Base-by-base conservation (phyloP, 2,888 invertebrate genomes). In the Laothoe populi region DNA sequence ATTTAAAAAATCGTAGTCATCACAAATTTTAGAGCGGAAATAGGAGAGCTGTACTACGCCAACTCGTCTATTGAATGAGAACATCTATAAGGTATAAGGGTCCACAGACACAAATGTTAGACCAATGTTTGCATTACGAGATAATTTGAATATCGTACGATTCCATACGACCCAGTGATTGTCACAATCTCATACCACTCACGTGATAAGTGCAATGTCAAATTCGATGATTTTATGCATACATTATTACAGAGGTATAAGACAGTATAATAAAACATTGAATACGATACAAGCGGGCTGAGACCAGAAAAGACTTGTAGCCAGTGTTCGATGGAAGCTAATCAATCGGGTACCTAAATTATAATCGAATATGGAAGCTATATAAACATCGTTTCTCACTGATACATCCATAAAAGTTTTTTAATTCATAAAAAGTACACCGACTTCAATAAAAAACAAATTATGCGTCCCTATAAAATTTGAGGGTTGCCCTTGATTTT, bases 11-110 rank as follows among this genome's bases (percentile, higher is more conserved):
- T 21, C 19, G 35, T 35, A 53, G 5, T 26, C 53, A 64, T 67
- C 64, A 71, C 66, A 64, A 62, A 66, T 70, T 69, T 64, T 63
- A 66, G 69, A 70, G 60, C 71, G 59, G 70, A 66, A 69, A 66
- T 68, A 67, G 63, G 63, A 68, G 64, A 66, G 65, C 62, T 64
- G 68, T 72, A 72, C 69, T 66, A 70, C 68, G 63, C 74, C 64
- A 69, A 66, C 66, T 66, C 64, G n/a, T 66, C 66, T 73, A 73
- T 74, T 66, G 66, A 68, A 72, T 74, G 74, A 68, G 66, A 72
- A 71, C 76, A 75, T 71, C 66, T 63, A 70, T 63, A 59, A 65
- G 19, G 31, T 46, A 19, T 35, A 46, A 40, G n/a, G n/a, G 48
- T 60, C 40, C 46, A 48, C n/a, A 60, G 60, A 48, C 48, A 60